A percentile compares a stretch with the other conserved stretches of the same genome.
These are phyloP conservation scores for Heliothis virescens DNA, from an alignment of 1,140 invertebrate species.

Conservation along the genomic window DNA sequence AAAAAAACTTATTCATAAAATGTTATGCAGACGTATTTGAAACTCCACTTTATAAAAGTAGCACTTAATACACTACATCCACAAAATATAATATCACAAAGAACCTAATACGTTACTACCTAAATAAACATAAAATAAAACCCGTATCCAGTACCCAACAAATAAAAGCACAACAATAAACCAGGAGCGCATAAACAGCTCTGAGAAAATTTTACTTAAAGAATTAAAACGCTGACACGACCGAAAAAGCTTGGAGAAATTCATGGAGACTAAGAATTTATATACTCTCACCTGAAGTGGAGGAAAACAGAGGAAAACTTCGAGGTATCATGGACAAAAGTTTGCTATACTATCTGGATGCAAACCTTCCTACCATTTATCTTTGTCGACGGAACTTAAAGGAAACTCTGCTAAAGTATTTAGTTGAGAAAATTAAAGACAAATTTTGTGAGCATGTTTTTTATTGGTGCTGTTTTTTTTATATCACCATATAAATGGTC, in stretches of 20 bases:
- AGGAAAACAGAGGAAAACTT: constrained; percentile 43
- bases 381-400: constrained; percentile 61
- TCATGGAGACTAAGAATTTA: constrained; percentile 37
- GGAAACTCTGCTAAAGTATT: constrained; percentile 59
- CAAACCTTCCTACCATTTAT: constrained; percentile 61
- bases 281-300: constrained; percentile 36
- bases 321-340: constrained; percentile 55
- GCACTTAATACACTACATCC: too few species aligned
- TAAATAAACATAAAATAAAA: constrained; percentile 3
- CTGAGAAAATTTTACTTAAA: constrained; percentile 7
- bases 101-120: background rate
- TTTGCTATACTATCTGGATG: constrained; percentile 65
- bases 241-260: constrained; percentile 22
- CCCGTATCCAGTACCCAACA: background rate
- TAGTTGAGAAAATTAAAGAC: constrained; percentile 63
- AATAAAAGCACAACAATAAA: constrained; percentile 29
- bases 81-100: background rate
- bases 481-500: background rate
- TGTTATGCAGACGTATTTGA: background rate
- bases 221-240: constrained; percentile 32
- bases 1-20: too few species aligned
- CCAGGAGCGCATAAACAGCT: constrained; percentile 2
- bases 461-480: constrained; percentile 28
- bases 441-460: constrained; percentile 52
- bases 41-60: too few species aligned